Evolutionary conservation across 2,113 vertebrate genomes (phyloP).

Genomic region (Tringa solitaria): DNA sequence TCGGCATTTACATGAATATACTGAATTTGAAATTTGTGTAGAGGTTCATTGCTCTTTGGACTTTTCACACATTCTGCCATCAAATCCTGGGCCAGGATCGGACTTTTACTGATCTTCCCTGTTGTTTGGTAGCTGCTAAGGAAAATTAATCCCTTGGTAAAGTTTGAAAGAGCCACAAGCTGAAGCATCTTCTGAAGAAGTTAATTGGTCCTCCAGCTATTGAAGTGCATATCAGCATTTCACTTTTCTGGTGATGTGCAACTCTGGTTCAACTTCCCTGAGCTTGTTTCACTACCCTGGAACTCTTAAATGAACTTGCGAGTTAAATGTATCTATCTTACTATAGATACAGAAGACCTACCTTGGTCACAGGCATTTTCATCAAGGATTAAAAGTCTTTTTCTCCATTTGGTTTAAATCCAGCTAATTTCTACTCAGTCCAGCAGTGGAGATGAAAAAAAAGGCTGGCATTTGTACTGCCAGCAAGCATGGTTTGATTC

Average conservation of each 20-base stretch:
- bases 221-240: not conserved
- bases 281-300: not conserved
- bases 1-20: not conserved
- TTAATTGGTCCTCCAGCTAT: not conserved
- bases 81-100: not conserved
- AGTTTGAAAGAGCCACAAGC: constrained; percentile 19
- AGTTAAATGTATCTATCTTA: not conserved
- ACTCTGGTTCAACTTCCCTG: not conserved
- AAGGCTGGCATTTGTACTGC: not conserved
- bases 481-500: not conserved
- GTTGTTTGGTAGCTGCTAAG: not conserved
- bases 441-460: not conserved
- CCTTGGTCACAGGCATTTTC: not conserved
- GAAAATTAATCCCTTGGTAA: constrained; percentile 17
- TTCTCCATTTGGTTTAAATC: not conserved
- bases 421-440: not conserved
- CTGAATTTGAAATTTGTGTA: constrained; percentile 18
- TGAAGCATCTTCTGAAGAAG: constrained; percentile 29
- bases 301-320: not conserved
- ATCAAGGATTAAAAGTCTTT: not conserved
- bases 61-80: constrained; percentile 7
- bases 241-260: not conserved
- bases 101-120: constrained; percentile 34
- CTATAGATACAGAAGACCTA: not conserved
- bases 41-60: constrained; percentile 3